phyloP scores from a whole-genome alignment of 2,888 invertebrate genomes.

The Acleris holmiana region DNA sequence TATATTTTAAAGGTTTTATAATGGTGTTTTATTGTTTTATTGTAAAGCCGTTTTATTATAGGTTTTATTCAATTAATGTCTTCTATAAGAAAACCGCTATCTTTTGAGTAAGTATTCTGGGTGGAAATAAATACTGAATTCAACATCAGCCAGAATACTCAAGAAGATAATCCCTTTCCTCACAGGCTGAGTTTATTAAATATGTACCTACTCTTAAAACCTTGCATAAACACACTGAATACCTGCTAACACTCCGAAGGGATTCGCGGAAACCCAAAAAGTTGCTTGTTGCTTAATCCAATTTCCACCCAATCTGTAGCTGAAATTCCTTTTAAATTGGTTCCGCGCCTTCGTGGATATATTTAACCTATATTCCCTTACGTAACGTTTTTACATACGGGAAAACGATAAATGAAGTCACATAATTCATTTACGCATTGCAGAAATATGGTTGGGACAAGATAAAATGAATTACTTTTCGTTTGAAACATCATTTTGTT shows the following conservation, averaged over 20 bases:
- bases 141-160: conserved; percentile 10
- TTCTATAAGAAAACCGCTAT: too few relatives aligned
- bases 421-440: conserved; percentile 17
- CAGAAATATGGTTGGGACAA: conserved; percentile 13
- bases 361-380: conserved; percentile 24
- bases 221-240: conserved; percentile 17
- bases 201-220: conserved; percentile 14
- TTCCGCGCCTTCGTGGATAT: conserved; percentile 36
- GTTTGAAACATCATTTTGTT: neutral
- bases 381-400: conserved; percentile 28
- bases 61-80: too few relatives aligned
- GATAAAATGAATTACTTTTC: neutral
- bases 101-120: conserved; percentile 12
- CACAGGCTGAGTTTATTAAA: conserved; percentile 15
- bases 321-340: conserved; percentile 49
- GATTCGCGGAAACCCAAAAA: conserved; percentile 65
- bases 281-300: conserved; percentile 63
- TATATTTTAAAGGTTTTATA: too few relatives aligned
- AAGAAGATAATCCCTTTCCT: conserved; percentile 6
- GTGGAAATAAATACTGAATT: conserved; percentile 18
- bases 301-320: conserved; percentile 56
- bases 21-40: too few relatives aligned
- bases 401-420: conserved; percentile 25
- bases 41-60: too few relatives aligned
- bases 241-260: conserved; percentile 50